Evolutionary conservation across 2,797 vertebrate species (phyloP).

Genomic region (Anguilla marmorata): DNA sequence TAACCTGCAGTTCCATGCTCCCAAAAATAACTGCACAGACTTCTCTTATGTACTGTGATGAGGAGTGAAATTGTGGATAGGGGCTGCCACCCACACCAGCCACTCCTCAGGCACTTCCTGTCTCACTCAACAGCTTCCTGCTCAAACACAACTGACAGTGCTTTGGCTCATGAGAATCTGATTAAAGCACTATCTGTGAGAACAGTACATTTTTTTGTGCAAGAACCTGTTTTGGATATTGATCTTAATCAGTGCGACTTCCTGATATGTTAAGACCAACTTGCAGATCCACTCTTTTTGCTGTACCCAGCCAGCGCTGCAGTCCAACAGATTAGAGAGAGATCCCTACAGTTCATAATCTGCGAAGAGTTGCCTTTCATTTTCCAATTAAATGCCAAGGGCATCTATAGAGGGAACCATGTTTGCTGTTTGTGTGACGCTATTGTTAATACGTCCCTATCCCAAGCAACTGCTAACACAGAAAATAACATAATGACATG

Average conservation of each 20-base stretch:
- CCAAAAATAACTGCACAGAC: neutral
- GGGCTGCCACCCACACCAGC: neutral
- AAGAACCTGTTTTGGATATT: neutral
- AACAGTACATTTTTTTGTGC: neutral
- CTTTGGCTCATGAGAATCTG: neutral
- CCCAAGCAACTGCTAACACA: too few relatives aligned
- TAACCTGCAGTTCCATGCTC: neutral
- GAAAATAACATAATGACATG: too few relatives aligned
- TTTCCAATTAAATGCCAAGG: too few relatives aligned
- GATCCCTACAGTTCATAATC: too few relatives aligned
- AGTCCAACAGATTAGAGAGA: neutral
- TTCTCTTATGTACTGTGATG: neutral
- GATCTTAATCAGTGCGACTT: neutral
- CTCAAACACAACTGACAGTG: neutral
- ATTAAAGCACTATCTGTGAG: neutral
- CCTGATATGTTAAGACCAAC: neutral
- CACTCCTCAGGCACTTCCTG: neutral
- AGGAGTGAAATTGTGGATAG: neutral
- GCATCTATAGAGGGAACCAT: too few relatives aligned
- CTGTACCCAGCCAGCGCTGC: neutral
- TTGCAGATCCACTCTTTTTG: neutral
- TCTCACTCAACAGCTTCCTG: conserved; percentile 3
- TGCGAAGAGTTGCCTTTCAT: too few relatives aligned
- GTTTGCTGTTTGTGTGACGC: too few relatives aligned
- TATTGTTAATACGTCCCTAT: too few relatives aligned